Percentiles rank a stretch among this genome's conserved stretches.
phyloP scores from a whole-genome alignment of 2,888 invertebrate genomes.

The Zaprionus obscuricornis region DNA sequence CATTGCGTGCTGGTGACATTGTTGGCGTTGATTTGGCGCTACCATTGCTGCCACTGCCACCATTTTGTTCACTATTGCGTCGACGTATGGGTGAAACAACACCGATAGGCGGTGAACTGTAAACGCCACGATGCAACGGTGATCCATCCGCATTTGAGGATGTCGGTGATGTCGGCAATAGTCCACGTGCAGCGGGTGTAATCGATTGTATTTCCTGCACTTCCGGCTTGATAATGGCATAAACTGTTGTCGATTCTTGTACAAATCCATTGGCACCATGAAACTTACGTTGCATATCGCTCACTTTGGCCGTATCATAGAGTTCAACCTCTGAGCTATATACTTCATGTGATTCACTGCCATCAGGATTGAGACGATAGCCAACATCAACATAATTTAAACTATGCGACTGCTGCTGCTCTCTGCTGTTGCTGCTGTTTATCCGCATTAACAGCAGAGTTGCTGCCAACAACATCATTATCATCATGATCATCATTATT shows the following conservation, averaged over 20 bases:
- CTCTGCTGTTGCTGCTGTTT: constrained; percentile 82
- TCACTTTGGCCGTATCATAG: constrained; percentile 80
- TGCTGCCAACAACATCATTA: too few species aligned
- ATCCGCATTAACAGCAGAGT: too few species aligned
- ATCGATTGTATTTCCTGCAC: constrained; percentile 49
- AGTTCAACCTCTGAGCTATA: constrained; percentile 83
- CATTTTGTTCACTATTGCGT: constrained; percentile 67
- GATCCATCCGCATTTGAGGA: constrained; percentile 56
- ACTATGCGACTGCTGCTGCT: constrained; percentile 56
- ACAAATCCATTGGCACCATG: constrained; percentile 80
- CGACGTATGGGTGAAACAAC: constrained; percentile 78
- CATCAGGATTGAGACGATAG: constrained; percentile 83
- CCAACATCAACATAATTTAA: constrained; percentile 83
- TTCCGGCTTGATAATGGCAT: constrained; percentile 83
- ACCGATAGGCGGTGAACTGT: constrained; percentile 77
- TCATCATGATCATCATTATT: too few species aligned
- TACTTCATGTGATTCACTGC: constrained; percentile 82
- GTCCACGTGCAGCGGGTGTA: constrained; percentile 27
- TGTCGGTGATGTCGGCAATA: constrained; percentile 63
- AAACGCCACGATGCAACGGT: constrained; percentile 61
- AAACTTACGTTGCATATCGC: constrained; percentile 81
- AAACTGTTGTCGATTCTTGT: constrained; percentile 82
- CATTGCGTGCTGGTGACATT: constrained; percentile 64
- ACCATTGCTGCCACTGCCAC: constrained; percentile 43
- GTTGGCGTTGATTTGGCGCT: constrained; percentile 75